These are phyloP conservation scores for Ginglymostoma cirratum DNA, from an alignment of 2,113 vertebrate species.

Conservation along the genomic window DNA sequence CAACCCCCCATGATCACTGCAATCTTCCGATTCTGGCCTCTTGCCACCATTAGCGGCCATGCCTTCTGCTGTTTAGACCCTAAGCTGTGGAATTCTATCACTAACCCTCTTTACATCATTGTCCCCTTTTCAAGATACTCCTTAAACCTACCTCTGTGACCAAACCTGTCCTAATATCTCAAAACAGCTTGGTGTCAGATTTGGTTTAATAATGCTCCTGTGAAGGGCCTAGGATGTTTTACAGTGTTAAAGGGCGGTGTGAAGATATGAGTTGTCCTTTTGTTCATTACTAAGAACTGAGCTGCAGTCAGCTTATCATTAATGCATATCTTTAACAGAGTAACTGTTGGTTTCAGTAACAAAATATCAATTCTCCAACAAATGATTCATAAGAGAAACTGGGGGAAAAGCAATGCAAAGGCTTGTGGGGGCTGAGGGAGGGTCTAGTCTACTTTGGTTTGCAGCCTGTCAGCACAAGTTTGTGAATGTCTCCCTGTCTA, in stretches of 20 bases:
- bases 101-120: background rate
- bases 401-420: background rate
- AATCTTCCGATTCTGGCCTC: background rate
- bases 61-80: background rate
- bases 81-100: background rate
- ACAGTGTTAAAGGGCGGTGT: background rate
- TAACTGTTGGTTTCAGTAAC: background rate
- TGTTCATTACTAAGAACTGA: background rate
- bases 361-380: background rate
- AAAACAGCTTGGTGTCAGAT: background rate
- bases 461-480: background rate
- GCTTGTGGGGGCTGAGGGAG: too few species aligned
- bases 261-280: background rate
- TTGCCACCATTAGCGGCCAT: background rate
- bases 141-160: background rate
- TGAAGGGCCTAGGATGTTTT: background rate
- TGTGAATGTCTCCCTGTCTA: background rate
- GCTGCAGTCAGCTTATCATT: background rate
- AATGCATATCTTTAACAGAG: background rate
- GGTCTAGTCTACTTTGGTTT: background rate
- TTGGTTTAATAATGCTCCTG: background rate
- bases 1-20: background rate
- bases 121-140: background rate
- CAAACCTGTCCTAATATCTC: background rate
- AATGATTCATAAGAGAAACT: background rate